A percentile compares a stretch with the other conserved stretches of the same genome.
Evolutionary conservation across 2,888 invertebrate species (phyloP).

Genomic region (Dexiosoma caninum): DNA sequence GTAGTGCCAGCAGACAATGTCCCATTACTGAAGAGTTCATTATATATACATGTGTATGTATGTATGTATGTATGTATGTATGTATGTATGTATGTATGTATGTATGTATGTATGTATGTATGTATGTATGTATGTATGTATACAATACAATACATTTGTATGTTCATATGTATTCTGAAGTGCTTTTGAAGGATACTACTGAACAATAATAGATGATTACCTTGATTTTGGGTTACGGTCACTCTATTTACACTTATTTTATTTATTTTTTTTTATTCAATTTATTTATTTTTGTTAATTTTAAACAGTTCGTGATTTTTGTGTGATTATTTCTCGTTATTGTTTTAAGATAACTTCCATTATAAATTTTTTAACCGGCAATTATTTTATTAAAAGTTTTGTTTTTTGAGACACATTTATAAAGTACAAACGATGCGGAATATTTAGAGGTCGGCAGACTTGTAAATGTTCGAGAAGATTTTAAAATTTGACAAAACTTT

Average conservation of each 20-base stretch:
- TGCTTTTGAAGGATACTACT: background rate
- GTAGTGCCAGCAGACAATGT: no score
- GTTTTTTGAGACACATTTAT: background rate
- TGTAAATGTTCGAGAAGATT: background rate
- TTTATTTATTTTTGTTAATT: background rate
- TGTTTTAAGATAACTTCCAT: background rate
- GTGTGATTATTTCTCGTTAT: background rate
- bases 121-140: no score
- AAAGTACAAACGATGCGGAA: conserved; percentile 6
- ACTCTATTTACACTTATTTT: background rate
- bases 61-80: no score
- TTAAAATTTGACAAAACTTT: background rate
- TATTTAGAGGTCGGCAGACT: background rate
- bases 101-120: no score
- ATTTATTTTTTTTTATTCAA: no score
- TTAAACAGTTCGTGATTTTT: background rate
- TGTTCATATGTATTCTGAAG: background rate
- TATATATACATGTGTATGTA: no score
- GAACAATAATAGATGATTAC: background rate
- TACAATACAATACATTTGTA: no score
- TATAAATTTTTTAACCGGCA: background rate
- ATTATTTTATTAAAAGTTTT: background rate
- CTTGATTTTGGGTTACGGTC: conserved; percentile 41
- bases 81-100: no score
- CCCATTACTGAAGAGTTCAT: background rate